Evolutionary conservation across 2,113 vertebrate species (phyloP).

Genomic region (Ginglymostoma cirratum): DNA sequence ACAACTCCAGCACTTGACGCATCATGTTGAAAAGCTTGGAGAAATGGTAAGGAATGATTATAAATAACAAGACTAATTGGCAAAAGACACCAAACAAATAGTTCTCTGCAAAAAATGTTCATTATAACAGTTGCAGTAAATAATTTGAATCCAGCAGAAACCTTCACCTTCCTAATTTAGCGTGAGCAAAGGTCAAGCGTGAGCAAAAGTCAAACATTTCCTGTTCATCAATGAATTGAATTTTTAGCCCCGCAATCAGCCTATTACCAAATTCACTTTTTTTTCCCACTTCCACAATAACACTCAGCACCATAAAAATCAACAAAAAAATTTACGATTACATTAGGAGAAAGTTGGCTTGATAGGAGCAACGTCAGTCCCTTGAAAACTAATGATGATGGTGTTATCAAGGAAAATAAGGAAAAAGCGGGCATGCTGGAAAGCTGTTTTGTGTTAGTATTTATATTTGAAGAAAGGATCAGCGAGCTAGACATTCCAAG

Average conservation of each 20-base stretch:
- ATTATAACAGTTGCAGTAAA: background rate
- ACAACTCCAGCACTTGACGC: background rate
- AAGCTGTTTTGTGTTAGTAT: too few relatives aligned
- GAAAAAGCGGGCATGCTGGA: background rate
- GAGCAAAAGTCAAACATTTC: background rate
- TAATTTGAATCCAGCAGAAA: background rate
- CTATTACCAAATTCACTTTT: background rate
- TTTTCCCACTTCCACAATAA: background rate
- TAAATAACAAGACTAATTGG: background rate
- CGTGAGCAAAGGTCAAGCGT: background rate
- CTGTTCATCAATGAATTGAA: background rate
- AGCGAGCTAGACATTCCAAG: too few relatives aligned
- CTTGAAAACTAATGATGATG: background rate
- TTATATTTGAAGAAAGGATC: too few relatives aligned
- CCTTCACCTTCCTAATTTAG: background rate
- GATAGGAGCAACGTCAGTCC: background rate
- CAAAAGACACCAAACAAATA: background rate
- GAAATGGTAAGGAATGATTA: constrained; percentile 30
- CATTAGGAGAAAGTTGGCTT: background rate
- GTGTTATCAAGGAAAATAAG: background rate
- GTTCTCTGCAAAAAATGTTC: background rate
- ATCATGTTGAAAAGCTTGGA: constrained; percentile 30
- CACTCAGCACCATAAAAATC: background rate
- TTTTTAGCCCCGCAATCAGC: background rate
- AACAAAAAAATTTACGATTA: background rate